These are phyloP conservation scores for Kradibia gibbosae DNA, from an alignment of 1,140 invertebrate species.

Conservation along the genomic window DNA sequence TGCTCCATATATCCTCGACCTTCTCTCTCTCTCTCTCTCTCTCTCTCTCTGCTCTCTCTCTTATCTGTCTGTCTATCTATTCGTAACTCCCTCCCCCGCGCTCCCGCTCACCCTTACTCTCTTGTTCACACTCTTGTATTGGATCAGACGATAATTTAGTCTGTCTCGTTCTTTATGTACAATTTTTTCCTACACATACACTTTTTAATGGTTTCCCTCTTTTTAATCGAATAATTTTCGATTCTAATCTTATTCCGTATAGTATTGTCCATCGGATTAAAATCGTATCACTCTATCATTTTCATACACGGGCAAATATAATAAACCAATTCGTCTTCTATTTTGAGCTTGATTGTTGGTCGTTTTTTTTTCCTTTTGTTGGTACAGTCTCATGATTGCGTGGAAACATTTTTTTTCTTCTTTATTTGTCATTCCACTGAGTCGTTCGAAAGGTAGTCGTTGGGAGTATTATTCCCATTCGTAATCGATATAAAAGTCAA, in stretches of 20 bases:
- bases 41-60: not conserved
- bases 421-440: not conserved
- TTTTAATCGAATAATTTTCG: not conserved
- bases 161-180: not conserved
- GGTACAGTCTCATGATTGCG: not conserved
- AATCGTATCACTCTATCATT: not conserved
- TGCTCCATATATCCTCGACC: constrained; percentile 5
- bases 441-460: not conserved
- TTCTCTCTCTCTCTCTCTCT: constrained; percentile 20
- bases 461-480: not conserved
- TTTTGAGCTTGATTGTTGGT: not conserved
- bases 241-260: too few relatives aligned
- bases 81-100: not conserved
- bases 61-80: not conserved
- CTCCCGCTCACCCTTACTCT: not conserved
- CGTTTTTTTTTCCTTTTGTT: not conserved
- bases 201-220: not conserved
- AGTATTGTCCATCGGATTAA: too few relatives aligned
- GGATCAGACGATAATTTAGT: constrained; percentile 6
- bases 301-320: not conserved
- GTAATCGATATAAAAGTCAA: not conserved
- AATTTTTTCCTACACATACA: not conserved
- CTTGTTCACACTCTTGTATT: not conserved
- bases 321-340: not conserved
- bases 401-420: too few relatives aligned